These are phyloP conservation scores for Tachycineta bicolor DNA, from an alignment of 2,113 vertebrate species.

Conservation along the genomic window DNA sequence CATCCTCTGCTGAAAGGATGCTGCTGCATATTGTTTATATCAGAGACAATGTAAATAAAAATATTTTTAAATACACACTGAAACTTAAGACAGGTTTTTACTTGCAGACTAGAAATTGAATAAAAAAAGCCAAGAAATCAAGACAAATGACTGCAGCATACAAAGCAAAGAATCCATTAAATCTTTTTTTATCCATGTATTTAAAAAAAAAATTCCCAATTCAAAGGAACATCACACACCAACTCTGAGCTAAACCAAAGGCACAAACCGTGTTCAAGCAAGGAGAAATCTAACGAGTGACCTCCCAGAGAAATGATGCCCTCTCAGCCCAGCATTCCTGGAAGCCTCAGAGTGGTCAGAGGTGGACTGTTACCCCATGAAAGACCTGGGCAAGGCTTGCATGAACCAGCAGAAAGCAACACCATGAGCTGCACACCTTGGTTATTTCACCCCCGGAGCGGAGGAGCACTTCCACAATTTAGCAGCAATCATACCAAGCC, in stretches of 20 bases:
- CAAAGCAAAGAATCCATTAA: background rate
- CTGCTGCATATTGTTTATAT: background rate
- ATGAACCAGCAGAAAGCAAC: background rate
- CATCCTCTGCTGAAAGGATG: background rate
- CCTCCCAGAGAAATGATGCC: background rate
- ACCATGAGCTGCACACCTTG: background rate
- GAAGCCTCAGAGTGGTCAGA: background rate
- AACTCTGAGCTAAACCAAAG: background rate
- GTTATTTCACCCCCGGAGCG: background rate
- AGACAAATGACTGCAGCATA: background rate
- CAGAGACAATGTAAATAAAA: background rate
- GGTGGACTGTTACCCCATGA: fast-evolving
- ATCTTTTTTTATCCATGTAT: background rate
- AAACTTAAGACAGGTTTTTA: background rate
- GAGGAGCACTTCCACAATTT: background rate
- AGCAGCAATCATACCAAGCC: background rate
- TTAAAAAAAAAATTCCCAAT: fast-evolving
- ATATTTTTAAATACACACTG: background rate
- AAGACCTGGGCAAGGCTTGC: background rate
- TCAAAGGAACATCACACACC: background rate
- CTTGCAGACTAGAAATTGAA: background rate
- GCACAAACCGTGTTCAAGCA: background rate
- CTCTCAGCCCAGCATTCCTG: background rate
- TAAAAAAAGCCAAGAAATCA: background rate
- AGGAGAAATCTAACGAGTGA: fast-evolving